Conservation (phyloP, 2,113 vertebrate species). For the Bothrops jararaca region DNA sequence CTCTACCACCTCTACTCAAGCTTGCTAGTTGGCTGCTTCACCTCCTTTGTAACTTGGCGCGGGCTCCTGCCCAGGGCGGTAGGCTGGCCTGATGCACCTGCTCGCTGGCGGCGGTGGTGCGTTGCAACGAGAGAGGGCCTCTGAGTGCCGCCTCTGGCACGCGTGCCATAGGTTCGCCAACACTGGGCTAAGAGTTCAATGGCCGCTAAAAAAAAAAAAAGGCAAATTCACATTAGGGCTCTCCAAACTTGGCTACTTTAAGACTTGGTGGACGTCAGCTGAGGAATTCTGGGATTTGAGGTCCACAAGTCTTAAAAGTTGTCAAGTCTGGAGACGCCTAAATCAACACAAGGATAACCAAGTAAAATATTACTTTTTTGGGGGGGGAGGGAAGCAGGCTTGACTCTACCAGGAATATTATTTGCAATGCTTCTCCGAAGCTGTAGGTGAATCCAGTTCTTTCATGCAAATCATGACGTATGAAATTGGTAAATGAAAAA, state of each 20-base stretch:
- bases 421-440: not conserved
- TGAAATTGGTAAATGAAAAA: not conserved
- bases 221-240: too few relatives aligned
- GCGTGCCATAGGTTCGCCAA: too few relatives aligned
- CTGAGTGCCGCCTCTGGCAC: too few relatives aligned
- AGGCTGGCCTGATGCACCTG: too few relatives aligned
- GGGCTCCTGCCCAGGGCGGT: too few relatives aligned
- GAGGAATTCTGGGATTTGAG: not conserved
- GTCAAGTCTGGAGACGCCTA: not conserved
- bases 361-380: not conserved
- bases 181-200: not conserved
- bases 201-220: not conserved
- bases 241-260: not conserved
- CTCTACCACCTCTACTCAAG: too few relatives aligned
- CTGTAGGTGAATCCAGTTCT: not conserved
- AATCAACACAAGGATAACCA: not conserved
- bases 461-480: not conserved
- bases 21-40: too few relatives aligned
- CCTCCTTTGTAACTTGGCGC: too few relatives aligned
- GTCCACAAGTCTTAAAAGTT: not conserved
- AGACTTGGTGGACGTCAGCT: not conserved
- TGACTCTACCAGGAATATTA: not conserved
- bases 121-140: too few relatives aligned
- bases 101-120: too few relatives aligned
- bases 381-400: not conserved